Conservation (phyloP, 2,797 vertebrate species). For the Spatula versicolor region DNA sequence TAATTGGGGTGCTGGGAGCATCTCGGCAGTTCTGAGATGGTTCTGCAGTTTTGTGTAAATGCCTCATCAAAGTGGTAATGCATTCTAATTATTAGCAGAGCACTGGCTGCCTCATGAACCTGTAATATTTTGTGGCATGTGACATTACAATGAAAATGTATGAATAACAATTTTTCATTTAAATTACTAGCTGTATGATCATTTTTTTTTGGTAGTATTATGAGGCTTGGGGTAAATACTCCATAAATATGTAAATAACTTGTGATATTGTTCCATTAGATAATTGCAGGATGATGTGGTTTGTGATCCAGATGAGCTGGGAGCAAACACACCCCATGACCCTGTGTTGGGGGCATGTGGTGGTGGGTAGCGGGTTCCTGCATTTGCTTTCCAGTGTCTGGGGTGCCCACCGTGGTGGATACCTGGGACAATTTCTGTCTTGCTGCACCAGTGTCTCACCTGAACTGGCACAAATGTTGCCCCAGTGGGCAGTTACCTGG, state of each 20-base stretch:
- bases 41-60: constrained; percentile 38
- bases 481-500: neutral
- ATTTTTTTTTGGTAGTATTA: neutral
- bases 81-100: constrained; percentile 54
- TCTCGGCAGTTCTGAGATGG: neutral
- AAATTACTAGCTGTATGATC: constrained; percentile 20
- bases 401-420: too few relatives aligned
- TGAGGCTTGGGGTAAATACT: constrained; percentile 41
- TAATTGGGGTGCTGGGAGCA: constrained; percentile 29
- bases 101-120: constrained; percentile 22
- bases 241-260: constrained; percentile 62
- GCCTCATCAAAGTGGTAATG: constrained; percentile 55
- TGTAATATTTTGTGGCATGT: constrained; percentile 36
- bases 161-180: constrained; percentile 54
- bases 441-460: neutral
- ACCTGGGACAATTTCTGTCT: neutral
- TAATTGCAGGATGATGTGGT: neutral
- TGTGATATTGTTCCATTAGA: neutral
- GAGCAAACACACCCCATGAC: rapidly evolving
- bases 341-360: neutral
- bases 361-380: neutral
- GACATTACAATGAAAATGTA: constrained; percentile 37
- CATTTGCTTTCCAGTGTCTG: neutral
- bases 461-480: neutral
- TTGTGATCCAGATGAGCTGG: neutral